phyloP scores from a whole-genome alignment of 2,797 vertebrate genomes.

The Rhyacichthys aspro region DNA sequence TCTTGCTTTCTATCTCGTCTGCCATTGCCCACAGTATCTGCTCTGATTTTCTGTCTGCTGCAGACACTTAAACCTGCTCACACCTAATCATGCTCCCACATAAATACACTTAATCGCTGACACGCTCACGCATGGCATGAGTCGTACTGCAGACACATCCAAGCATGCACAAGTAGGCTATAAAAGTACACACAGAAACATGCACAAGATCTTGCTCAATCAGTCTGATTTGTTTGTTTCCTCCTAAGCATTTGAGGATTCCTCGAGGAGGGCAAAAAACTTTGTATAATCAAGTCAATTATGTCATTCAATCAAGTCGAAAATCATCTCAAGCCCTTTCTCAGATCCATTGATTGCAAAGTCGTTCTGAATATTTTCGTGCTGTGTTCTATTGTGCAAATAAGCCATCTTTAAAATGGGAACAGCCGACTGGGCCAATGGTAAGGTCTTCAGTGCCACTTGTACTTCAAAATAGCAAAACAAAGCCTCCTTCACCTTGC shows the following conservation, averaged over 20 bases:
- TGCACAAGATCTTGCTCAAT: constrained; percentile 78
- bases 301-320: constrained; percentile 85
- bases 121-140: constrained; percentile 64
- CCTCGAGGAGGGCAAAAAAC: constrained; percentile 72
- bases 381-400: constrained; percentile 66
- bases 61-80: constrained; percentile 58
- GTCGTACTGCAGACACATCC: constrained; percentile 63
- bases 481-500: constrained; percentile 68
- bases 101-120: constrained; percentile 73
- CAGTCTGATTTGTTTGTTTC: constrained; percentile 86
- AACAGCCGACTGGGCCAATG: constrained; percentile 37
- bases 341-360: constrained; percentile 78
- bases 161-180: constrained; percentile 71
- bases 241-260: constrained; percentile 79
- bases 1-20: constrained; percentile 44
- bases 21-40: constrained; percentile 48
- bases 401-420: constrained; percentile 58
- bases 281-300: constrained; percentile 85
- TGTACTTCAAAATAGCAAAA: constrained; percentile 48
- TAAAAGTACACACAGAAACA: constrained; percentile 70
- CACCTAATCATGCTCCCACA: constrained; percentile 69
- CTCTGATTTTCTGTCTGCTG: constrained; percentile 51
- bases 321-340: constrained; percentile 78
- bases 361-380: constrained; percentile 73
- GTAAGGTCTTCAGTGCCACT: constrained; percentile 46